These are phyloP conservation scores for Sepioteuthis lessoniana DNA, from an alignment of 2,888 invertebrate genomes.

Conservation along the genomic window DNA sequence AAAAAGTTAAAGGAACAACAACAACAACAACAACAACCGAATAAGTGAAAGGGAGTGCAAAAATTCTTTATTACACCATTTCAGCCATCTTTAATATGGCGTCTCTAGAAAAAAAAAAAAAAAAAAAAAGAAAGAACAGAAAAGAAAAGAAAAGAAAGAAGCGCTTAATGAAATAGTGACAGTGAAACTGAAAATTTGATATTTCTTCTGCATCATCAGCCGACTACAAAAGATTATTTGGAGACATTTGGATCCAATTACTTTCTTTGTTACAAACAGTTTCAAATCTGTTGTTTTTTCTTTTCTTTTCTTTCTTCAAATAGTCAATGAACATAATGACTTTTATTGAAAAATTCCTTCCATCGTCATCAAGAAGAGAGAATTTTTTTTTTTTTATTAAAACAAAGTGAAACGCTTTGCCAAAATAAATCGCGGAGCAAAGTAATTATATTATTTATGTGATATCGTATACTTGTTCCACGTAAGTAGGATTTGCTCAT, in stretches of 20 bases:
- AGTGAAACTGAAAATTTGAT: not conserved
- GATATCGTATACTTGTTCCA: too few relatives aligned
- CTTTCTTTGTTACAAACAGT: not conserved
- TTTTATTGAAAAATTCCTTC: not conserved
- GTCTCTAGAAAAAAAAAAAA: too few relatives aligned
- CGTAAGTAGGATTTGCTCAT: too few relatives aligned
- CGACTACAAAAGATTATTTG: not conserved
- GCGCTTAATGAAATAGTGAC: not conserved
- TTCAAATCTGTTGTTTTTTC: not conserved
- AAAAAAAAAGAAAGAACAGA: too few relatives aligned
- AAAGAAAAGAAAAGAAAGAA: too few relatives aligned
- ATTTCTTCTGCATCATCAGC: not conserved
- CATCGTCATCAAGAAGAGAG: too few relatives aligned
- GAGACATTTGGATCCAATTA: not conserved
- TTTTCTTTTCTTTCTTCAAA: not conserved
- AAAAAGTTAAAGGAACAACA: not conserved
- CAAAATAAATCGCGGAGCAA: too few relatives aligned
- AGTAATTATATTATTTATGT: too few relatives aligned
- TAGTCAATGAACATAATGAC: not conserved
- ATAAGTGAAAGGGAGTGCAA: not conserved
- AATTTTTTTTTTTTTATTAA: too few relatives aligned
- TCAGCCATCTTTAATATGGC: not conserved
- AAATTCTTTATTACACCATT: not conserved
- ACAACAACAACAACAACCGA: not conserved
- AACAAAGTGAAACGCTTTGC: too few relatives aligned